A percentile compares a stretch with the other conserved stretches of the same genome.
Conservation (phyloP, 2,888 invertebrate genomes). For the Hermaeophaga mercurialis region DNA sequence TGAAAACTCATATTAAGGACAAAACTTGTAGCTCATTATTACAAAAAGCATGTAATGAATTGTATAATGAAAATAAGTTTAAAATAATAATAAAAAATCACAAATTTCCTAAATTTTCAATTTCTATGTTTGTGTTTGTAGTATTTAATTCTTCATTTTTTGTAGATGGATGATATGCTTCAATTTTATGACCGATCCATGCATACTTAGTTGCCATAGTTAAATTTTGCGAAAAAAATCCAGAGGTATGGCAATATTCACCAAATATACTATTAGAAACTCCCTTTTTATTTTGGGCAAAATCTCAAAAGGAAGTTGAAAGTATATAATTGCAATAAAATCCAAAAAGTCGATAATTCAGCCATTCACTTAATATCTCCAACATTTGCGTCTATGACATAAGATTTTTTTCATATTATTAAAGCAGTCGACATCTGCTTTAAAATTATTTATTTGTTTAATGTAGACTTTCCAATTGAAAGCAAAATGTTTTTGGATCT, state of each 20-base stretch:
- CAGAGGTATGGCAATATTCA: neutral
- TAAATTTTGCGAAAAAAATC: constrained; percentile 24
- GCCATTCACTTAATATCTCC: neutral
- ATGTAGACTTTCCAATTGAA: neutral
- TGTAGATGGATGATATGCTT: constrained; percentile 26
- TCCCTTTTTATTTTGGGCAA: neutral
- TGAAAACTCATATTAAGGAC: neutral
- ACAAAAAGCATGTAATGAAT: too few relatives aligned
- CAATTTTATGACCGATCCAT: constrained; percentile 30
- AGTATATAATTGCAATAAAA: neutral
- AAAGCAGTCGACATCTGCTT: too few relatives aligned
- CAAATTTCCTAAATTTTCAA: neutral
- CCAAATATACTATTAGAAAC: neutral
- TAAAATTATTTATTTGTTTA: neutral
- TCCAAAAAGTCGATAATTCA: neutral
- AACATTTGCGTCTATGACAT: neutral
- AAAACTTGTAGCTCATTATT: neutral
- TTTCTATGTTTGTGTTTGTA: too few relatives aligned
- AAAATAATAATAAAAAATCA: neutral
- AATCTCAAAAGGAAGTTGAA: neutral
- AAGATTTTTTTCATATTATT: neutral
- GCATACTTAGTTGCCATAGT: constrained; percentile 33
- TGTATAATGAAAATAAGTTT: neutral
- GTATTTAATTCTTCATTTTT: neutral
- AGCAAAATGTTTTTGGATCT: neutral